phyloP scores from a whole-genome alignment of 2,888 invertebrate species.

The Cheilosia vulpina region DNA sequence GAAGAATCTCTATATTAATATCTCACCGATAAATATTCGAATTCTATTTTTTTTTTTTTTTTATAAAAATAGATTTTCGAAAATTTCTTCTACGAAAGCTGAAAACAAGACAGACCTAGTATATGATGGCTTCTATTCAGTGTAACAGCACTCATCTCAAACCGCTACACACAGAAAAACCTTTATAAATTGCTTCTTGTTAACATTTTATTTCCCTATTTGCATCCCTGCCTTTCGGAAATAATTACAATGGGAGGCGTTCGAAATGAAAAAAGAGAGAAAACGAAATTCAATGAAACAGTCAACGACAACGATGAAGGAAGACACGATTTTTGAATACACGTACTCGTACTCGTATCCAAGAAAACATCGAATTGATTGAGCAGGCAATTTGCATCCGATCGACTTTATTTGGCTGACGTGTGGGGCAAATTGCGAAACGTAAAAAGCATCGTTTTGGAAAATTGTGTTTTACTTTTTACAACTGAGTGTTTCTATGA shows the following conservation, averaged over 20 bases:
- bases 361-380: slow-evolving; percentile 35
- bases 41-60: slow-evolving; percentile 65
- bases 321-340: slow-evolving; percentile 2
- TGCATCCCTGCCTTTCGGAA: slow-evolving; percentile 2
- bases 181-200: slow-evolving; percentile 34
- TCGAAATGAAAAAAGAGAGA: background rate
- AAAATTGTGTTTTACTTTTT: slow-evolving; percentile 15
- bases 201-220: slow-evolving; percentile 34
- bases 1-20: slow-evolving; percentile 66
- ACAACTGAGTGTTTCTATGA: background rate
- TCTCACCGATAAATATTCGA: slow-evolving; percentile 69
- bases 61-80: slow-evolving; percentile 71
- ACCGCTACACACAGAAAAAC: slow-evolving; percentile 44
- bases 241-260: slow-evolving; percentile 12
- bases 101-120: slow-evolving; percentile 38
- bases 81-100: slow-evolving; percentile 58
- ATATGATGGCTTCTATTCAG: slow-evolving; percentile 42
- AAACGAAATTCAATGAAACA: slow-evolving; percentile 2
- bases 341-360: background rate
- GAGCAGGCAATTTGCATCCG: slow-evolving; percentile 22
- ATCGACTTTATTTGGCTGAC: slow-evolving; percentile 9
- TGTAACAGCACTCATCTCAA: slow-evolving; percentile 36
- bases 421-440: slow-evolving; percentile 10
- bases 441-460: slow-evolving; percentile 20
- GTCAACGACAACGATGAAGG: background rate